Conservation (phyloP, 2,888 invertebrate genomes). For the Onchidella celtica region DNA sequence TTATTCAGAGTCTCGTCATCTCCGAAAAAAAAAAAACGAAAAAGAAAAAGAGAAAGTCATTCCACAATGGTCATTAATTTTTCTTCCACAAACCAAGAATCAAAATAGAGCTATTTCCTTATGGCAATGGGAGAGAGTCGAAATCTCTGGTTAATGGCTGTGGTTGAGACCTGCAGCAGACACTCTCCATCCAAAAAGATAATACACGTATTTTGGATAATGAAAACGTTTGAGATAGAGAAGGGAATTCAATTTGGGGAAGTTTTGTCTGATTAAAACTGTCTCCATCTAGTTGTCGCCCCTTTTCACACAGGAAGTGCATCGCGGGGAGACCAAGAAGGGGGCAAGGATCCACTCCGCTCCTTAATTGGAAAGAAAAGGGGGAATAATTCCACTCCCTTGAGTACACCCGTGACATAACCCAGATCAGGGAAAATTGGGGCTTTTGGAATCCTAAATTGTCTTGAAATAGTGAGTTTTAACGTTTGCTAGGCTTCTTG, state of each 20-base stretch:
- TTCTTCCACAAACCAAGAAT: no score
- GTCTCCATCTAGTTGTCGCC: conserved; percentile 5
- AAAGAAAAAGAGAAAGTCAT: conserved; percentile 27
- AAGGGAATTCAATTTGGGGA: conserved; percentile 24
- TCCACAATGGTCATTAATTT: no score
- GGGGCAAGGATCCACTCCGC: conserved; percentile 29
- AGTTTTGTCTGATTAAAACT: conserved; percentile 10
- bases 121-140: no score
- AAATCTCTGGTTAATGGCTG: not conserved
- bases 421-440: conserved; percentile 36
- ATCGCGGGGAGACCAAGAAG: conserved; percentile 18
- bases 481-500: conserved; percentile 11
- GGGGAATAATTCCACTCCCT: conserved; percentile 29
- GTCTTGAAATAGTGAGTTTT: conserved; percentile 24
- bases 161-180: not conserved
- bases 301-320: conserved; percentile 36
- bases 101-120: no score
- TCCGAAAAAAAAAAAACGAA: conserved; percentile 18
- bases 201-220: not conserved
- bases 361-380: conserved; percentile 35
- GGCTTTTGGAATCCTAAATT: conserved; percentile 20
- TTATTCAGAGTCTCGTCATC: no score
- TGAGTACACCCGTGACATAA: conserved; percentile 28
- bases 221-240: not conserved
- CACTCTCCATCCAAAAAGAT: not conserved